Evolutionary conservation across 2,113 vertebrate genomes (phyloP).

Genomic region (Rafetus swinhoei): DNA sequence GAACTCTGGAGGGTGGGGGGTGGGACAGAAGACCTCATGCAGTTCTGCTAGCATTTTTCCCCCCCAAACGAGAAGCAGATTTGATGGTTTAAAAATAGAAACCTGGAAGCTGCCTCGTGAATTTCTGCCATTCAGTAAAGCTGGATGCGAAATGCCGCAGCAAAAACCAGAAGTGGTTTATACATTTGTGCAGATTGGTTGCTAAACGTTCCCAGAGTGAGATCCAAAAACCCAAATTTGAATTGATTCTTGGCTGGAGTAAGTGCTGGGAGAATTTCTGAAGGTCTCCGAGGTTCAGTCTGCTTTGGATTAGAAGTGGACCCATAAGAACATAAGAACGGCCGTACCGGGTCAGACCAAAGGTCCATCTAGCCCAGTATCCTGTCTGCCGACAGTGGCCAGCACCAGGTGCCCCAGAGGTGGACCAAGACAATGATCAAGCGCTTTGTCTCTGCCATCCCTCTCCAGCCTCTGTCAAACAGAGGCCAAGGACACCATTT

Average conservation of each 20-base stretch:
- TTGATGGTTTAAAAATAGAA: not conserved
- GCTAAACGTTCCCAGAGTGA: not conserved
- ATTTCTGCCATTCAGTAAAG: not conserved
- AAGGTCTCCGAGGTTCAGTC: not conserved
- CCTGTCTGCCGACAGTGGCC: too few species aligned
- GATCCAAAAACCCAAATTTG: not conserved
- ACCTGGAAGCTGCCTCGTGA: not conserved
- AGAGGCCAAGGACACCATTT: too few species aligned
- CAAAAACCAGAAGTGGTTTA: not conserved
- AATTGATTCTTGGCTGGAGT: not conserved
- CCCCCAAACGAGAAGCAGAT: not conserved
- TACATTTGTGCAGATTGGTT: not conserved
- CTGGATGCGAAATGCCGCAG: not conserved
- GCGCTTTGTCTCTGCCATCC: too few species aligned
- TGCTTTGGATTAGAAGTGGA: not conserved
- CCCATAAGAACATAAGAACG: too few species aligned
- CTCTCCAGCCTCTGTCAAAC: too few species aligned
- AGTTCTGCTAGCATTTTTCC: slow-evolving; percentile 4
- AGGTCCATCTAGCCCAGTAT: too few species aligned
- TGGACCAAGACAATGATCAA: too few species aligned
- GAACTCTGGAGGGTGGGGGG: not conserved
- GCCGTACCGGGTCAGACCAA: too few species aligned
- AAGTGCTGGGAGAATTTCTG: not conserved
- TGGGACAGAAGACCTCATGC: not conserved
- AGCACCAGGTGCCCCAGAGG: too few species aligned